Conservation (phyloP, 92 coral and sea anemone genomes). For the Porites cylindrica region DNA sequence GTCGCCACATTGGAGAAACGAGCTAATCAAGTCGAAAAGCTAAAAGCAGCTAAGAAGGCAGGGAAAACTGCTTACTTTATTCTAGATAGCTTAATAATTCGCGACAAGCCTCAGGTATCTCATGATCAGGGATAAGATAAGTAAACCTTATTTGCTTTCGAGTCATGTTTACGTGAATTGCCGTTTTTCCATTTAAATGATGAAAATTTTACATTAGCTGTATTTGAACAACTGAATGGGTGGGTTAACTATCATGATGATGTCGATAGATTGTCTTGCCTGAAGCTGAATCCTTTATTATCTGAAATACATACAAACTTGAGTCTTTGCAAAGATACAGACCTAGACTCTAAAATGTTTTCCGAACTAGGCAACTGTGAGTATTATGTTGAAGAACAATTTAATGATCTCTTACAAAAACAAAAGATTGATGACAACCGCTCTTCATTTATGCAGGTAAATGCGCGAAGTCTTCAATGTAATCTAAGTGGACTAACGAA, state of each 20-base stretch:
- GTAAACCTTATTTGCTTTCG: conserved; percentile 4
- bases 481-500: too few species aligned
- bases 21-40: too few species aligned
- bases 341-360: conserved; percentile 23
- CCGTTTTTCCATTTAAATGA: background rate
- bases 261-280: too few species aligned
- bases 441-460: too few species aligned
- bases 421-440: too few species aligned
- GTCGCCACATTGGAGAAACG: conserved; percentile 33
- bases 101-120: conserved; percentile 23
- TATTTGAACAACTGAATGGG: background rate
- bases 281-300: too few species aligned
- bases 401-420: conserved; percentile 41
- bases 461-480: too few species aligned
- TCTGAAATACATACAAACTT: too few species aligned
- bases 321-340: too few species aligned
- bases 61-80: conserved; percentile 44
- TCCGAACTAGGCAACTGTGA: conserved; percentile 39
- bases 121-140: background rate
- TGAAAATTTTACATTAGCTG: conserved; percentile 43
- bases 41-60: conserved; percentile 8
- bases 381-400: conserved; percentile 42
- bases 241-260: too few species aligned
- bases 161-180: background rate
- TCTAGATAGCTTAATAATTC: conserved; percentile 35